A percentile compares a stretch with the other conserved stretches of the same genome.
Evolutionary conservation across 2,888 invertebrate species (phyloP).

Genomic region (Smittia aterrima): DNA sequence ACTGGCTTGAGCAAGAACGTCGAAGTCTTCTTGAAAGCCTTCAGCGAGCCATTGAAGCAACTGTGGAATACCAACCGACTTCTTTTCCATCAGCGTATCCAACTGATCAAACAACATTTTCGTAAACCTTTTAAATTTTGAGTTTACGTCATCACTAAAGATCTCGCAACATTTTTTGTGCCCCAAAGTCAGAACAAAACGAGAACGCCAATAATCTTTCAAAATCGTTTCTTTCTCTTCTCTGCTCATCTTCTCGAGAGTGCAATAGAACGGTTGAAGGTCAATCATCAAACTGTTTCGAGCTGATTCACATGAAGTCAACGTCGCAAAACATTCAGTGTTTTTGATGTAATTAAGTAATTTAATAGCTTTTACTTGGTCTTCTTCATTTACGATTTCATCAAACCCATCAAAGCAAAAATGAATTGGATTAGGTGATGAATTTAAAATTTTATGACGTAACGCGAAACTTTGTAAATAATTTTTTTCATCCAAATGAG

Average conservation of each 20-base stretch:
- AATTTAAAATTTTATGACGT: background rate
- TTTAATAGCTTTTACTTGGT: background rate
- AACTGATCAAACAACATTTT: background rate
- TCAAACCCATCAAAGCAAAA: background rate
- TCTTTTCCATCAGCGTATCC: background rate
- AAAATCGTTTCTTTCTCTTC: background rate
- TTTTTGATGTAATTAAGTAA: background rate
- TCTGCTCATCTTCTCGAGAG: background rate
- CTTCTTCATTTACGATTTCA: background rate
- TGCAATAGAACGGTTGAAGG: background rate
- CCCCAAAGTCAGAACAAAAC: background rate
- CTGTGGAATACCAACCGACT: background rate
- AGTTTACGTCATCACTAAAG: background rate
- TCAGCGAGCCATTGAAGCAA: background rate
- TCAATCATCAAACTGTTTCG: background rate
- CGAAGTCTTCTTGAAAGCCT: constrained; percentile 5
- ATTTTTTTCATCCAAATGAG: background rate
- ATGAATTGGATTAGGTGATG: background rate
- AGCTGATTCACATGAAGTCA: background rate
- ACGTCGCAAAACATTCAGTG: background rate
- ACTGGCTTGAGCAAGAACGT: background rate
- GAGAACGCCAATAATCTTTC: background rate
- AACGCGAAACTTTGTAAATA: background rate
- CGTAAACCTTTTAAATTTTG: background rate
- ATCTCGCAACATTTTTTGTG: background rate